Base-by-base conservation (phyloP, 2,888 invertebrate genomes). In the Galerucella pusilla region DNA sequence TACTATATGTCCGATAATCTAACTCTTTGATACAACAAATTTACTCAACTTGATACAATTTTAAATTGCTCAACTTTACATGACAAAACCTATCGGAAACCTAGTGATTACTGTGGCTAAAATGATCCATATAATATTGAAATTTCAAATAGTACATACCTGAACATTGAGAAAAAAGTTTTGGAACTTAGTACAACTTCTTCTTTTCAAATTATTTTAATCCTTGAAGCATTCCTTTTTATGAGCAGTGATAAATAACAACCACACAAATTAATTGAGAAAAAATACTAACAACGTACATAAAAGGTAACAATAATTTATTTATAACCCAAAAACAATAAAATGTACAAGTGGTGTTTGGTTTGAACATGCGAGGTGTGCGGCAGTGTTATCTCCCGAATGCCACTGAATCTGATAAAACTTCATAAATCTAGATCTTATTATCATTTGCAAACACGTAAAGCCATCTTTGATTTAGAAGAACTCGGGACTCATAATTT, bases 351-450 rank as follows among this genome's bases (percentile, higher is more conserved):
- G 80, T 78, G 80, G 79, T 81, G 78, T 83, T 83, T 42, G 35
- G 82, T 71, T 76, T 63, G 71, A 73, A 81, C 82, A 83, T 85
- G 84, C 84, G 83, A 83, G 83, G 84, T 85, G 83, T 81, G 81
- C 80, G 84, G 84, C 85, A 83, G 83, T 84, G 83, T 78, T 76
- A 52, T 64, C 68, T 77, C 80, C 82, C 80, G 81, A 82, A 81
- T 81, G 71, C 80, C 81, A 73, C 80, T 76, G 76, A 73, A 77
- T 76, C 73, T 66, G 46, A 49, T 64, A 10, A 28, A 49, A 68
- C 12, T 16, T 52, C 52, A 5, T 57, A 66, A n/a, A 52, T 52
- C 60, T 74, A 54, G 54, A 75, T 71, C n/a, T 60, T 69, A 52
- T 28, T 28, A 66, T 68, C 63, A 28, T 60, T 75, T 83, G 83